Conservation (phyloP, 2,797 vertebrate species). For the Pseudochirops cupreus region DNA sequence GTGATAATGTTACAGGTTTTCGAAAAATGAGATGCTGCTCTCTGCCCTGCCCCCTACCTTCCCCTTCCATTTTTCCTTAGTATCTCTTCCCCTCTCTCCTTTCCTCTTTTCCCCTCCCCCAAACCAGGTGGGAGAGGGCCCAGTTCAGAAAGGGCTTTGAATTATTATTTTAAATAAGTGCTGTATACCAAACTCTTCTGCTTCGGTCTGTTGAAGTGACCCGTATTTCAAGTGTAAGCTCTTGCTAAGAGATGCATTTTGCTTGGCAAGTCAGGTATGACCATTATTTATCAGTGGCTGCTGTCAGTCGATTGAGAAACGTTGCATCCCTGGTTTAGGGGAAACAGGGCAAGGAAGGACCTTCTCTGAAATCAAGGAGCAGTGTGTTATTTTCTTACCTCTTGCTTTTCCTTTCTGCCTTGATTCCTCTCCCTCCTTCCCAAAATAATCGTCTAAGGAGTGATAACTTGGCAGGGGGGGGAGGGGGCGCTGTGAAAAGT, state of each 20-base stretch:
- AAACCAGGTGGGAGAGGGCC: constrained; percentile 44
- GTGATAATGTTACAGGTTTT: constrained; percentile 70
- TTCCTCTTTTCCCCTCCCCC: neutral
- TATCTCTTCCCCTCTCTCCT: neutral
- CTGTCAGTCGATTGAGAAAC: constrained; percentile 82
- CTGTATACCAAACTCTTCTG: constrained; percentile 83
- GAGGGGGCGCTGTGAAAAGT: neutral
- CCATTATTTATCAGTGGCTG: constrained; percentile 83
- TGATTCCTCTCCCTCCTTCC: neutral
- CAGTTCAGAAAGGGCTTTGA: constrained; percentile 70
- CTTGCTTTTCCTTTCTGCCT: constrained; percentile 31
- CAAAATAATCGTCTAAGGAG: neutral
- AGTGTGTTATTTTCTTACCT: constrained; percentile 75
- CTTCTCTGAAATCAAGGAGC: constrained; percentile 79
- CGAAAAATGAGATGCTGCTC: constrained; percentile 38
- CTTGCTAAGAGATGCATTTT: constrained; percentile 80
- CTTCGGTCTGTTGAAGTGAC: constrained; percentile 81
- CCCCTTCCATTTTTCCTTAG: neutral
- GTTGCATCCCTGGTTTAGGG: constrained; percentile 73
- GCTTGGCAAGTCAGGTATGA: constrained; percentile 81
- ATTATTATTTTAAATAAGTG: constrained; percentile 80
- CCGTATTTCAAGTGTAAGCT: constrained; percentile 81
- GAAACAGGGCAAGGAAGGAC: constrained; percentile 67
- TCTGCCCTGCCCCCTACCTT: constrained; percentile 20
- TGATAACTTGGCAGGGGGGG: neutral